Base-by-base conservation (phyloP, 2,888 invertebrate species). In the Mylabris sibirica region DNA sequence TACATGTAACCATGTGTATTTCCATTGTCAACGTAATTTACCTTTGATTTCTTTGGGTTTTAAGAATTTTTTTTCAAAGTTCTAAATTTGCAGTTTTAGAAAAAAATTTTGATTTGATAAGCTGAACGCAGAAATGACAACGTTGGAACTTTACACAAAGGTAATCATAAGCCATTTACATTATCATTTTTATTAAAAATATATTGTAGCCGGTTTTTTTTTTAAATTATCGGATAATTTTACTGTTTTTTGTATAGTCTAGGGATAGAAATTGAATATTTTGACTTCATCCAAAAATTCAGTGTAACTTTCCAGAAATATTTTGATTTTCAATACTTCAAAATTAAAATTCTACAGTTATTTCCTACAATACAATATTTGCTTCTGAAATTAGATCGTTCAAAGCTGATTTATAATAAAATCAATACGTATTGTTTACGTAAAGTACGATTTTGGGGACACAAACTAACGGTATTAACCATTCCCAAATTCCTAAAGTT, bases 81-180 rank as follows among this genome's bases (percentile, higher is more conserved):
- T 53, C 8, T 22, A 4, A 30, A 30, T 30, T 30, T 30, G 30
- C 30, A 30, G 8, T 30, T 30, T 8, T 49, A 5, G 3, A 38
- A 63, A 63, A 49, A 14, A 41, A 5, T 41, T 8, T 14, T 17
- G 26, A 44, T 38, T 63, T 22, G 24, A 49, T n/a, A n/a, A 30
- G 1, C 6, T 64, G 5, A 14, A 49, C 22, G 24, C 17, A 67
- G 74, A 65, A 72, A 83, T 83, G 83, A 81, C 82, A 72, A 81
- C 82, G 61, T 67, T 78, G 71, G 82, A 83, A 72, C 74, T 82
- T 44, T 83, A 82, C 74, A 82, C 82, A 30, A 82, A 83, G 82
- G 83, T 82, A 78, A 77, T 26, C 22, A 34, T 6, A 38, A 12
- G 12, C 12, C 2, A 44, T 44, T 44, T 44, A 5, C 0, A 9